These are phyloP conservation scores for Corydoras maculifer DNA, from an alignment of 2,113 vertebrate genomes.

Conservation along the genomic window DNA sequence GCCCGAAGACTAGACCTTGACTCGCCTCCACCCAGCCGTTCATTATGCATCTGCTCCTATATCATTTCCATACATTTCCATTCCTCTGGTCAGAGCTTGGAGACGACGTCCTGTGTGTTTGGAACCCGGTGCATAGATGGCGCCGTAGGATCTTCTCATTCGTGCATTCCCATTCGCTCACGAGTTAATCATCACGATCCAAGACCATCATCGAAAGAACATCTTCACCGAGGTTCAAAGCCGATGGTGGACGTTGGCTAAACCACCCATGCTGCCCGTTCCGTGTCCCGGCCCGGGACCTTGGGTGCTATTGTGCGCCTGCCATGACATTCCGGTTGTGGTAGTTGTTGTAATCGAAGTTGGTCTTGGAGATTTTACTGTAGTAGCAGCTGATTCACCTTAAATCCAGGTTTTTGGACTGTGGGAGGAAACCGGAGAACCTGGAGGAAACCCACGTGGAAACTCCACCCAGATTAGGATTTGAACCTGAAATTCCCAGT, in stretches of 20 bases:
- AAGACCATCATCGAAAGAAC: no score
- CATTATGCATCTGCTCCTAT: slow-evolving; percentile 40
- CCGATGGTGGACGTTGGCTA: no score
- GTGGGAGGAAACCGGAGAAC: no score
- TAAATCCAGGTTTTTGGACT: no score
- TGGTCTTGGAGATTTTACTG: slow-evolving; percentile 99
- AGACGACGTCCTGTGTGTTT: slow-evolving; percentile 13
- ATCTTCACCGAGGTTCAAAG: no score
- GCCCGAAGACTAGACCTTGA: slow-evolving; percentile 41
- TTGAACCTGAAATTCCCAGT: no score
- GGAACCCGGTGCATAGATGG: slow-evolving; percentile 3
- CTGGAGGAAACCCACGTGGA: no score
- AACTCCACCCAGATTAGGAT: no score
- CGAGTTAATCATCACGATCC: no score
- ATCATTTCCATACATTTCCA: slow-evolving; percentile 49
- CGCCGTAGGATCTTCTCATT: not conserved
- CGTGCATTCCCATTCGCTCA: slow-evolving; percentile 9
- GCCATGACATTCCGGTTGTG: slow-evolving; percentile 89
- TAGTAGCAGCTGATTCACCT: no score
- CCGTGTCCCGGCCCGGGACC: slow-evolving; percentile 89
- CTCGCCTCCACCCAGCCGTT: slow-evolving; percentile 39
- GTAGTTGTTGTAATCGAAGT: slow-evolving; percentile 92
- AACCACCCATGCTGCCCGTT: no score
- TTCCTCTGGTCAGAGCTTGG: slow-evolving; percentile 37
- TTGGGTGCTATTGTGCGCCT: slow-evolving; percentile 98